phyloP scores from a whole-genome alignment of 2,113 vertebrate species.

The Hassar affinis region DNA sequence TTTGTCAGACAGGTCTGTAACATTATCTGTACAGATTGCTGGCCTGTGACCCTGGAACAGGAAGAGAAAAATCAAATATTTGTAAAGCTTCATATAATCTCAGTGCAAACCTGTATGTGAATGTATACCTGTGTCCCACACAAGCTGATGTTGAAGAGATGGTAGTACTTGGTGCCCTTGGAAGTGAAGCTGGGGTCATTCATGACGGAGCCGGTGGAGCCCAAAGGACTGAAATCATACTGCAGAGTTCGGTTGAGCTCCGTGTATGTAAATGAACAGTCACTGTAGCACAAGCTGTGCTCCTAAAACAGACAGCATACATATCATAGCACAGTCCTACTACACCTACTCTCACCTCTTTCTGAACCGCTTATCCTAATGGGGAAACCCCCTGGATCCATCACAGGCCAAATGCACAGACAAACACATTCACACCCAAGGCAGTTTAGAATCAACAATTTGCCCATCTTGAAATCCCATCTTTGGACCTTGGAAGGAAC shows the following conservation, averaged over 20 bases:
- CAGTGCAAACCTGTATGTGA: background rate
- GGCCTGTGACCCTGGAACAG: conserved; percentile 76
- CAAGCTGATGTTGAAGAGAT: conserved; percentile 93
- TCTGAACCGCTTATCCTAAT: no score
- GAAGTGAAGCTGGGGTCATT: conserved; percentile 95
- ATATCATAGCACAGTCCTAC: background rate
- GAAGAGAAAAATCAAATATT: background rate
- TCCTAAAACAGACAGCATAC: conserved; percentile 72
- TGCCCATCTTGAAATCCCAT: no score
- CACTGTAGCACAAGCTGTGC: conserved; percentile 87
- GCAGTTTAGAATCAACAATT: no score
- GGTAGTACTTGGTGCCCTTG: conserved; percentile 94
- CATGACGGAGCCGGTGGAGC: conserved; percentile 80
- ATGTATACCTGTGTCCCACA: conserved; percentile 85
- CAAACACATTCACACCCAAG: no score
- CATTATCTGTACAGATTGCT: conserved; percentile 89
- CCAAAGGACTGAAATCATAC: conserved; percentile 85
- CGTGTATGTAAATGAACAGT: conserved; percentile 81
- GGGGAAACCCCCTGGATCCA: no score
- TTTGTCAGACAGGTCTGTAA: conserved; percentile 85
- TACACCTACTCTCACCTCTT: no score
- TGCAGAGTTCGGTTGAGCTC: conserved; percentile 81
- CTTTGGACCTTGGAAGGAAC: no score
- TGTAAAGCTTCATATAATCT: background rate
- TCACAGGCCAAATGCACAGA: no score